Evolutionary conservation across 2,888 invertebrate genomes (phyloP).

Genomic region (Ariolimax columbianus): DNA sequence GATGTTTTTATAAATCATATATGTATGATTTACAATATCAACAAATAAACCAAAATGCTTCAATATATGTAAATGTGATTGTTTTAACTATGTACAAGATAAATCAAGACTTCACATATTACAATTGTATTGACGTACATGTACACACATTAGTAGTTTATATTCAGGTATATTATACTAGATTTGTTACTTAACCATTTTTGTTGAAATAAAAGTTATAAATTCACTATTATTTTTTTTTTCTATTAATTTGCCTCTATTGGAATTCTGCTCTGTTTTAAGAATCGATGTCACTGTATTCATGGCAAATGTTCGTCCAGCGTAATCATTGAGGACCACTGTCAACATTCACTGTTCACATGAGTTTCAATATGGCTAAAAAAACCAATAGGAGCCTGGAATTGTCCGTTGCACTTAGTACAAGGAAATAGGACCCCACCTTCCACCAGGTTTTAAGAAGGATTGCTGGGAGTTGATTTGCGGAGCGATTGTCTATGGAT

Average conservation of each 20-base stretch:
- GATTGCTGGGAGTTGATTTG: too few species aligned
- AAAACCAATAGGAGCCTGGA: too few species aligned
- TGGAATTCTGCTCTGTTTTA: too few species aligned
- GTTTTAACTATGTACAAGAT: background rate
- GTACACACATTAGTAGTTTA: constrained; percentile 7
- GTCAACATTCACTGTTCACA: too few species aligned
- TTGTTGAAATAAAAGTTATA: constrained; percentile 24
- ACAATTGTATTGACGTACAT: background rate
- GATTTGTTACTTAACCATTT: constrained; percentile 10
- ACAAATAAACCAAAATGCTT: background rate
- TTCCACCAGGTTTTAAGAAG: too few species aligned
- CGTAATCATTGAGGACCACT: too few species aligned
- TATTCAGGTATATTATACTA: constrained; percentile 13
- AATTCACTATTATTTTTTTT: constrained; percentile 1
- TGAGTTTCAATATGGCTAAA: too few species aligned
- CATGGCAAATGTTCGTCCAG: too few species aligned
- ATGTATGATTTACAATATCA: background rate
- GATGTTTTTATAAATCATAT: background rate
- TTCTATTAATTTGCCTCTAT: background rate
- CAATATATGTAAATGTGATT: background rate
- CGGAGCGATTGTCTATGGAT: too few species aligned
- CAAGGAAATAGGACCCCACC: too few species aligned
- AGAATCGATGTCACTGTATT: too few species aligned
- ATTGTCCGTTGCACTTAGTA: too few species aligned
- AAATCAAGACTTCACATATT: background rate